Conservation (phyloP, 2,888 invertebrate species). For the Zhuqinia jingwanae region DNA sequence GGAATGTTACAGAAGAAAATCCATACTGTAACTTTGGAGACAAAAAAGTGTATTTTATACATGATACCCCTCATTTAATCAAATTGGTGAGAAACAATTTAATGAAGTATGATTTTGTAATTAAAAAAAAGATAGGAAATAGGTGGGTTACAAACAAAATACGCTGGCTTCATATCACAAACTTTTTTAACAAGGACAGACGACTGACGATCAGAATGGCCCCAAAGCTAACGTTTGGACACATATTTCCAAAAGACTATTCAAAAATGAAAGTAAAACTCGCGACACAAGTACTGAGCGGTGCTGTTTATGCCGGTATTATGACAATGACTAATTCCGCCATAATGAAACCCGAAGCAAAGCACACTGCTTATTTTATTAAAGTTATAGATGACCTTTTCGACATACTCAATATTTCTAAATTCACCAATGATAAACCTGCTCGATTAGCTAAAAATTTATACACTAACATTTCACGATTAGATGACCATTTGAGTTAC, state of each 20-base stretch:
- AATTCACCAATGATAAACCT: neutral
- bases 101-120: slow-evolving; percentile 36
- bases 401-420: slow-evolving; percentile 43
- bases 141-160: neutral
- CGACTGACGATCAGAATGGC: slow-evolving; percentile 8
- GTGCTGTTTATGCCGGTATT: slow-evolving; percentile 44
- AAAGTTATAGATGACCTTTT: slow-evolving; percentile 29
- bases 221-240: slow-evolving; percentile 22
- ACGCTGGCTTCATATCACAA: neutral
- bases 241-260: slow-evolving; percentile 18
- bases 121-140: neutral
- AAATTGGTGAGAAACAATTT: slow-evolving; percentile 49
- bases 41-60: slow-evolving; percentile 27
- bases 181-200: slow-evolving; percentile 37
- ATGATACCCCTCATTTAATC: slow-evolving; percentile 51
- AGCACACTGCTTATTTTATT: slow-evolving; percentile 20
- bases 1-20: neutral
- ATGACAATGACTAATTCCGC: neutral
- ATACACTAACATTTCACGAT: neutral
- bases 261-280: slow-evolving; percentile 58
- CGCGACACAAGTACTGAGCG: slow-evolving; percentile 41
- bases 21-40: neutral
- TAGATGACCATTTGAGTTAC: neutral
- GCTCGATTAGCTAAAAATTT: neutral
- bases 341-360: neutral